phyloP scores from a whole-genome alignment of 1,140 invertebrate genomes.

The Pogonus chalceus region DNA sequence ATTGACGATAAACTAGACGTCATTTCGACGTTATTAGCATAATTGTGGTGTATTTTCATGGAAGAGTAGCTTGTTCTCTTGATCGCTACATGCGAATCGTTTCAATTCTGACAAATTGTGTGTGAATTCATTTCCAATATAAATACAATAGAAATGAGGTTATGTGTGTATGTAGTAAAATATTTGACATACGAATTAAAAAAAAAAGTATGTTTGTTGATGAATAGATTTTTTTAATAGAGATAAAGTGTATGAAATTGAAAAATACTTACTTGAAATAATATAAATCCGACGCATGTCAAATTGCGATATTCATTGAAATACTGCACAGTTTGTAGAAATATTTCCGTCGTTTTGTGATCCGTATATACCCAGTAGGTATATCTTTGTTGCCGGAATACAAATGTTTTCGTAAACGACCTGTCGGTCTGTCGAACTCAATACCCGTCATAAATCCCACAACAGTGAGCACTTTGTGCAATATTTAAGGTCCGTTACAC shows the following conservation, averaged over 20 bases:
- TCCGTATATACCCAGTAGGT: not conserved
- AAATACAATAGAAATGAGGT: too few species aligned
- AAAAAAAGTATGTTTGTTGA: too few species aligned
- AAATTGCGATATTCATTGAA: too few species aligned
- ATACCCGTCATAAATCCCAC: not conserved
- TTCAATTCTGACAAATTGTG: not conserved
- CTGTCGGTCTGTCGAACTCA: not conserved
- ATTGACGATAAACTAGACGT: conserved; percentile 4
- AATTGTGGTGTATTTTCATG: not conserved
- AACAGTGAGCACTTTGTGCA: conserved; percentile 1
- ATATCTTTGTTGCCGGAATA: conserved; percentile 1
- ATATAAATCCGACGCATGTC: too few species aligned
- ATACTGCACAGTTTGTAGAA: too few species aligned
- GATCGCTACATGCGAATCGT: not conserved
- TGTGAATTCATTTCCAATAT: too few species aligned
- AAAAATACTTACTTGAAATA: too few species aligned
- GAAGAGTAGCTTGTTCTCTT: not conserved
- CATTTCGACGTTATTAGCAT: conserved; percentile 1
- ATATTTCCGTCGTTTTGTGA: not conserved
- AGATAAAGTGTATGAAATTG: too few species aligned
- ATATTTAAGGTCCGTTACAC: conserved; percentile 4
- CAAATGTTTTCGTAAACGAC: conserved; percentile 4
- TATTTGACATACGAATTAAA: too few species aligned
- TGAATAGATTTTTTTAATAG: too few species aligned
- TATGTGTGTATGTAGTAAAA: too few species aligned